A percentile compares a stretch with the other conserved stretches of the same genome.
These are phyloP conservation scores for Piezodorus guildinii DNA, from an alignment of 1,140 invertebrate species.

Conservation along the genomic window DNA sequence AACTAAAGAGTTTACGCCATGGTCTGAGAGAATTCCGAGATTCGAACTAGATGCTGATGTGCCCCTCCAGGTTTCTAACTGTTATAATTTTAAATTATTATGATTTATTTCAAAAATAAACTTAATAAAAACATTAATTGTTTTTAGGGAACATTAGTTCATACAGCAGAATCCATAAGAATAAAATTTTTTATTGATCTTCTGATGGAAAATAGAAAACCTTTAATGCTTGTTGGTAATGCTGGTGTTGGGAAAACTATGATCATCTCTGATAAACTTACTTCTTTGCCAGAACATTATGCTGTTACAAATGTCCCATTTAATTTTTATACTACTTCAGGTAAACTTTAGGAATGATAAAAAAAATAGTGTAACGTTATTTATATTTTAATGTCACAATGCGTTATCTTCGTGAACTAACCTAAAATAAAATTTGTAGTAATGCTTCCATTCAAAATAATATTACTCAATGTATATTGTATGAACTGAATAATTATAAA, in stretches of 20 bases:
- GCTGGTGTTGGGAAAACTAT: constrained; percentile 88
- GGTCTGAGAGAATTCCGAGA: constrained; percentile 76
- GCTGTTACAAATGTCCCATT: constrained; percentile 86
- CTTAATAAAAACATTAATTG: background rate
- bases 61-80: constrained; percentile 60
- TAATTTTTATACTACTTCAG: constrained; percentile 90
- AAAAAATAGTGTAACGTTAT: no score
- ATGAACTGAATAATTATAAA: no score
- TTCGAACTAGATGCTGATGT: constrained; percentile 87
- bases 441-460: no score
- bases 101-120: background rate
- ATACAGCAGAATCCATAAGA: constrained; percentile 84
- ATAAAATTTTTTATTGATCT: constrained; percentile 82
- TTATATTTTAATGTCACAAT: no score
- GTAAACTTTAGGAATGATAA: no score
- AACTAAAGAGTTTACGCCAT: constrained; percentile 76
- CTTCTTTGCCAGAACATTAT: constrained; percentile 70
- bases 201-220: constrained; percentile 73
- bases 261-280: constrained; percentile 73
- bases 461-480: no score
- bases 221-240: constrained; percentile 87
- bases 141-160: constrained; percentile 76
- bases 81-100: background rate
- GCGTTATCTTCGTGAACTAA: no score
- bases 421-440: no score